These are phyloP conservation scores for Sarcophaga caerulescens DNA, from an alignment of 2,888 invertebrate genomes.

Conservation along the genomic window DNA sequence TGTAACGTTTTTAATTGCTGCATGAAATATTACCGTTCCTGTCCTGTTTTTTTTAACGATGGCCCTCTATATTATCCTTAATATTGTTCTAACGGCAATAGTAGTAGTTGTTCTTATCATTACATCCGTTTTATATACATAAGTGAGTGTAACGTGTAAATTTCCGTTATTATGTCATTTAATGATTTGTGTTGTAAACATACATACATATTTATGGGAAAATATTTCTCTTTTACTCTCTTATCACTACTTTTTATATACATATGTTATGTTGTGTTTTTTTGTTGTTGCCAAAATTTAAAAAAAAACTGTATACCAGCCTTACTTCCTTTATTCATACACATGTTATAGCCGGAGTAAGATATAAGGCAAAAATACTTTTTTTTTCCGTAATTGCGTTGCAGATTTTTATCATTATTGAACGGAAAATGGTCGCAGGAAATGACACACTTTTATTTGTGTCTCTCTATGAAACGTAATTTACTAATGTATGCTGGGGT, in stretches of 20 bases:
- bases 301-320: neutral
- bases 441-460: constrained; percentile 44
- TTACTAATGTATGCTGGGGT: constrained; percentile 23
- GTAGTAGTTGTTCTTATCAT: constrained; percentile 54
- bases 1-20: constrained; percentile 60
- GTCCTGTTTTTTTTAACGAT: constrained; percentile 48
- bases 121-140: constrained; percentile 57
- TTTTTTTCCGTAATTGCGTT: constrained; percentile 39
- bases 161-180: constrained; percentile 68
- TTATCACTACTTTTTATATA: no score
- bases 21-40: constrained; percentile 57
- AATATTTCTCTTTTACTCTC: constrained; percentile 26
- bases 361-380: neutral
- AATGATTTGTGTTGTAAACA: constrained; percentile 65
- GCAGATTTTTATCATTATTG: constrained; percentile 53
- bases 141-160: constrained; percentile 62
- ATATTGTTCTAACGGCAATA: constrained; percentile 28
- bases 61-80: constrained; percentile 40
- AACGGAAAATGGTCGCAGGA: constrained; percentile 28
- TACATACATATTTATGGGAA: constrained; percentile 68
- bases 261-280: neutral
- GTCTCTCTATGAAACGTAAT: neutral
- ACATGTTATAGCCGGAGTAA: neutral
- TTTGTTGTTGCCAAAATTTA: constrained; percentile 29
- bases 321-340: neutral